Evolutionary conservation across 2,888 invertebrate species (phyloP).

Genomic region (Physocephala rufipes): DNA sequence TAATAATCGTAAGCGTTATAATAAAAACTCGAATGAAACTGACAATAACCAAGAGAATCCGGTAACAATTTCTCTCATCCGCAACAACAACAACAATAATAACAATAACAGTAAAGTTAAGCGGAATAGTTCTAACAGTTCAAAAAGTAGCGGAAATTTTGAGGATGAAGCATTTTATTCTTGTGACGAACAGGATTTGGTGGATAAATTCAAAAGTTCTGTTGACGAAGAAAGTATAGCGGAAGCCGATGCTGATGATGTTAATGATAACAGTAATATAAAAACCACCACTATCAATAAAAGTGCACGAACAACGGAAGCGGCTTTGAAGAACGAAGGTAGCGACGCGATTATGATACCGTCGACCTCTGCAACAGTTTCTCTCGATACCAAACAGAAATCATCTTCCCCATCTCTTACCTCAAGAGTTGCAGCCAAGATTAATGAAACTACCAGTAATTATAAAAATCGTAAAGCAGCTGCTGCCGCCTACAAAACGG

Average conservation of each 20-base stretch:
- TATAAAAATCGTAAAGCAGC: slow-evolving; percentile 57
- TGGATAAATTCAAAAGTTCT: slow-evolving; percentile 31
- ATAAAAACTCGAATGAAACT: background rate
- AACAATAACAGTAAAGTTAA: slow-evolving; percentile 41
- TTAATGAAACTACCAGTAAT: slow-evolving; percentile 59
- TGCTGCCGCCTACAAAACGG: slow-evolving; percentile 46
- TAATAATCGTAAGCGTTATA: background rate
- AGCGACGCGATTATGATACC: background rate
- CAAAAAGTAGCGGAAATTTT: slow-evolving; percentile 51
- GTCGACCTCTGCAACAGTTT: slow-evolving; percentile 2
- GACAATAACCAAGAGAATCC: background rate
- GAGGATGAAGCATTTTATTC: slow-evolving; percentile 52
- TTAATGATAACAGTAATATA: background rate
- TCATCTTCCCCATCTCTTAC: slow-evolving; percentile 60
- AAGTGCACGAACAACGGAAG: slow-evolving; percentile 23
- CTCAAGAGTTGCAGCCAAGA: slow-evolving; percentile 62
- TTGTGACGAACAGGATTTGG: slow-evolving; percentile 47
- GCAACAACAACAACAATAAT: background rate
- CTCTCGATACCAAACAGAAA: slow-evolving; percentile 44
- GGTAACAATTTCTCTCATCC: background rate
- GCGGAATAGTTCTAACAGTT: slow-evolving; percentile 51
- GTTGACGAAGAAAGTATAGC: background rate
- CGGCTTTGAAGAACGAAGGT: background rate
- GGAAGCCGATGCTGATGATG: slow-evolving; percentile 17
- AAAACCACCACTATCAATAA: background rate